Percentiles rank a stretch among this genome's conserved stretches.
These are phyloP conservation scores for Eledone cirrhosa DNA, from an alignment of 2,888 invertebrate genomes.

Conservation along the genomic window DNA sequence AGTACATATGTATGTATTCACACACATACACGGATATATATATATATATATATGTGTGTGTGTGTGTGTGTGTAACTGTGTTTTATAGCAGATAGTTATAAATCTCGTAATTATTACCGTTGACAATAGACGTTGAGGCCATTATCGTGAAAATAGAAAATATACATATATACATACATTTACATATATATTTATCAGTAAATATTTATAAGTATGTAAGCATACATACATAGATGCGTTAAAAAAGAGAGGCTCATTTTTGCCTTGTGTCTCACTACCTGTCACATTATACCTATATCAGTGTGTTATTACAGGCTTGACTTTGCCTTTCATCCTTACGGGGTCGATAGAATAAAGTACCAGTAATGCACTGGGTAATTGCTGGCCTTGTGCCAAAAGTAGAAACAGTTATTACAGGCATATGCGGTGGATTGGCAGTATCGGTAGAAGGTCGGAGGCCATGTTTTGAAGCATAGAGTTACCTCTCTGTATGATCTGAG, in stretches of 20 bases:
- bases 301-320: neutral
- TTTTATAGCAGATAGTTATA: neutral
- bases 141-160: too few relatives aligned
- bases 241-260: neutral
- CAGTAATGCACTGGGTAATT: too few relatives aligned
- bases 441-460: too few relatives aligned
- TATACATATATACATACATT: neutral
- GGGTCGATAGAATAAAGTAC: too few relatives aligned
- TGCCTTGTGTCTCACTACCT: neutral
- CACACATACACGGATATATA: neutral
- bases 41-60: neutral
- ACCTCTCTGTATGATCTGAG: too few relatives aligned
- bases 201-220: neutral
- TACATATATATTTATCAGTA: neutral
- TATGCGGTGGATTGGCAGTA: too few relatives aligned
- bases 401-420: too few relatives aligned
- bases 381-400: too few relatives aligned
- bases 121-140: too few relatives aligned
- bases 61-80: neutral
- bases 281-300: neutral
- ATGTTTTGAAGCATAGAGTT: too few relatives aligned
- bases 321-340: too few relatives aligned
- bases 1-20: neutral
- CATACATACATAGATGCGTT: neutral
- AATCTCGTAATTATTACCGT: too few relatives aligned